Evolutionary conservation across 2,113 vertebrate genomes (phyloP), one percentile per base, ranked within the genome.

Genomic region (Syrrhaptes paradoxus): DNA sequence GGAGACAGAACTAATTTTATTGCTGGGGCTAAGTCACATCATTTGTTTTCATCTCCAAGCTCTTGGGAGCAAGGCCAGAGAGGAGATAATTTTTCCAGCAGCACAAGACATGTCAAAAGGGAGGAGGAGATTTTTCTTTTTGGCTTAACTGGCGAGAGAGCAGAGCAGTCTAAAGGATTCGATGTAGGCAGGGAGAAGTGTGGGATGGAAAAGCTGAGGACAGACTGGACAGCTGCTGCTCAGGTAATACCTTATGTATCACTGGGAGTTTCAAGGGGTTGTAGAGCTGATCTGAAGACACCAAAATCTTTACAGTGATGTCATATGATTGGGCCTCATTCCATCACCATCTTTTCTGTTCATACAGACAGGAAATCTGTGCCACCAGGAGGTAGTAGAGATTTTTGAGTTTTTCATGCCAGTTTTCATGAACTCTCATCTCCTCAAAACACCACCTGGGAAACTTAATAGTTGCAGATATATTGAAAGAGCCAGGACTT

Each of bases 341-440:
- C 16, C 34, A 49, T 12, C 38, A 45, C 52, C 18, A 31, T 21
- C 55, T 36, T 31, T 29, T 32, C 63, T 28, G 31, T 21, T 13
- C 7, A 7, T 17, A 65, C 9, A n/a, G 43, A 70, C 13, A 81
- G 32, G 38, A 75, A 78, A 78, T 21, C 59, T 68, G 52, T 77
- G 83, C 82, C 93, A 93, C 92, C 49, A 88, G 89, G 80, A 97
- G 83, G 89, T 74, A 57, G 83, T 55, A 94, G 90, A 96, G 83
- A 74, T 90, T 93, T 83, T 84, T 59, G 52, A 51, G 38, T 14
- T 83, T 74, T 87, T 63, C 9, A 19, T 5, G 18, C 10, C 31
- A 17, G 20, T 76, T 93, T 49, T 62, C n/a, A 31, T 65, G 29
- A 83, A 62, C 13, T 67, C 13, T 52, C 18, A 22, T 12, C 55